These are phyloP conservation scores for Sakesphorus luctuosus DNA, from an alignment of 2,113 vertebrate species.

Conservation along the genomic window DNA sequence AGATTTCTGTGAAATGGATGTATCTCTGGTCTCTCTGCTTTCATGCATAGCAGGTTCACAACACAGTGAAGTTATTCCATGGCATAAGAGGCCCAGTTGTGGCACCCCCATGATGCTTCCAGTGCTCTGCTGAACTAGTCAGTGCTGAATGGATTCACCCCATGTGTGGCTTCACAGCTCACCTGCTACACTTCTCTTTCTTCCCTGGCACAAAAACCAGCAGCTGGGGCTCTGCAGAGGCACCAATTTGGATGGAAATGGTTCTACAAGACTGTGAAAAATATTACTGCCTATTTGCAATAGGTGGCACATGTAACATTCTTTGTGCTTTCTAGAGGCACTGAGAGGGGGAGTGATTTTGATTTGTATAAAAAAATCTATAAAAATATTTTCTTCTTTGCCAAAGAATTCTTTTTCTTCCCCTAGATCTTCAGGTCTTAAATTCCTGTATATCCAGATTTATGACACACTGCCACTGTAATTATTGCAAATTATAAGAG, in stretches of 20 bases:
- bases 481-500: background rate
- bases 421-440: background rate
- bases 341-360: background rate
- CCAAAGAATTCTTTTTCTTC: background rate
- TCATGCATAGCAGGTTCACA: background rate
- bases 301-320: rapidly evolving
- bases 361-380: background rate
- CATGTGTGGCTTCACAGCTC: background rate
- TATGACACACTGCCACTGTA: background rate
- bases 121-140: background rate
- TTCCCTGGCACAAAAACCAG: background rate
- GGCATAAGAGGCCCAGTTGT: background rate
- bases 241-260: background rate
- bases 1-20: background rate
- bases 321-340: background rate
- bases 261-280: background rate
- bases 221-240: background rate
- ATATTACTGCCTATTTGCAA: background rate
- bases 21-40: background rate
- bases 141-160: background rate
- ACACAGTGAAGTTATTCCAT: background rate
- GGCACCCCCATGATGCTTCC: rapidly evolving
- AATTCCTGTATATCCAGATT: background rate
- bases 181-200: background rate
- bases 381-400: background rate